Base-by-base conservation (phyloP, 2,113 vertebrate species). In the Pelusios castaneus region DNA sequence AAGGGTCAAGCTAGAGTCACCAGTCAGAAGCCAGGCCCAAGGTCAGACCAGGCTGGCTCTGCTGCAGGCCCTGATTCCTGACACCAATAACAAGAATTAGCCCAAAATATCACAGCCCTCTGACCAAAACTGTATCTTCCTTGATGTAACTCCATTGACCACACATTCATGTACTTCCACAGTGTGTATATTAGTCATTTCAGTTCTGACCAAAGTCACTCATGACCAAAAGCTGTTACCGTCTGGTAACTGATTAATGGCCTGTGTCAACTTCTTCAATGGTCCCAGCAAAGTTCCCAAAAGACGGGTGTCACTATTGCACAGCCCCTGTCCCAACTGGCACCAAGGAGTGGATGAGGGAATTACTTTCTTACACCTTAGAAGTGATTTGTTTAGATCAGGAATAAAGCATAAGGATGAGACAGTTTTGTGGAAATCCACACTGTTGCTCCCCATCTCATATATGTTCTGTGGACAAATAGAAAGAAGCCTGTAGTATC, bases 191-290 rank as follows among this genome's bases (percentile, higher is more conserved):
- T 51, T 51, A 38, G 31, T 89, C 19, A 13, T 70, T 92, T 16
- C 78, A 29, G 31, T 82, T 55, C 38, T 90, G 58, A 60, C 58
- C 29, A 31, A 34, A 16, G 13, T 31, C 29, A 60, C 14, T 34
- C 58, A 31, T 21, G 67, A 75, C 38, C 93, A 75, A 54, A 88
- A 91, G 21, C 22, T 87, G 25, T 76, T 83, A 21, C 4, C 10
- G 22, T 47, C 5, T 91, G 84, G 87, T 77, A 88, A 13, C 10
- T 88, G 67, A 38, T 80, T 93, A 93, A 88, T 84, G 70, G 43
- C 38, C 77, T 90, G 31, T 60, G 60, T 52, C 79, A 6, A 51
- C 82, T 84, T 67, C 29, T 85, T 92, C 84, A 22, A 21, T 73
- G 88, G 31, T 82, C 82, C 2, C 73, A 88, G 76, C 79, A 31